A percentile compares a stretch with the other conserved stretches of the same genome.
phyloP scores from a whole-genome alignment of 2,888 invertebrate genomes.

The Chalcis sispes region DNA sequence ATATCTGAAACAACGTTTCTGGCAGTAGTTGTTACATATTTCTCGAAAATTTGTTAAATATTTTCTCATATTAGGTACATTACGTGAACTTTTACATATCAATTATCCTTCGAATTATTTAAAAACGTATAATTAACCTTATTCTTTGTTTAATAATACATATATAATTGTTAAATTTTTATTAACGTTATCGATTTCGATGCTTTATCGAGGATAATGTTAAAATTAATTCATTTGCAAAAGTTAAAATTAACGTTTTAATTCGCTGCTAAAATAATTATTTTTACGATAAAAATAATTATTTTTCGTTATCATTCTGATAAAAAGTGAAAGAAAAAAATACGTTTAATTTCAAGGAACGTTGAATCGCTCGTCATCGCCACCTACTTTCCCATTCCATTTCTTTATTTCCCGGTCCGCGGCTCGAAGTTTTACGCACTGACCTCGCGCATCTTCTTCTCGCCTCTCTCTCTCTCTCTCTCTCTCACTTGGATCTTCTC shows the following conservation, averaged over 20 bases:
- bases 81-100: neutral
- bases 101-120: conserved; percentile 12
- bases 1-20: conserved; percentile 27
- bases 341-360: too few species aligned
- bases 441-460: neutral
- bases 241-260: too few species aligned
- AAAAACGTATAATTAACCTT: conserved; percentile 4
- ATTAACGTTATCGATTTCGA: neutral
- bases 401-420: neutral
- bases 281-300: too few species aligned
- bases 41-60: conserved; percentile 22
- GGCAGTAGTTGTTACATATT: neutral
- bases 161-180: too few species aligned
- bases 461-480: neutral
- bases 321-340: too few species aligned
- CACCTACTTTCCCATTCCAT: too few species aligned
- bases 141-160: too few species aligned
- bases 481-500: conserved; percentile 19
- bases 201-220: too few species aligned
- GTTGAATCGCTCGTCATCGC: neutral
- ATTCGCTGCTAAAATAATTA: too few species aligned
- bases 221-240: too few species aligned
- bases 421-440: neutral
- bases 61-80: conserved; percentile 10
- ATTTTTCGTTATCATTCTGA: too few species aligned